These are phyloP conservation scores for Lycodopsis pacificus DNA, from an alignment of 2,797 vertebrate genomes.

Conservation along the genomic window DNA sequence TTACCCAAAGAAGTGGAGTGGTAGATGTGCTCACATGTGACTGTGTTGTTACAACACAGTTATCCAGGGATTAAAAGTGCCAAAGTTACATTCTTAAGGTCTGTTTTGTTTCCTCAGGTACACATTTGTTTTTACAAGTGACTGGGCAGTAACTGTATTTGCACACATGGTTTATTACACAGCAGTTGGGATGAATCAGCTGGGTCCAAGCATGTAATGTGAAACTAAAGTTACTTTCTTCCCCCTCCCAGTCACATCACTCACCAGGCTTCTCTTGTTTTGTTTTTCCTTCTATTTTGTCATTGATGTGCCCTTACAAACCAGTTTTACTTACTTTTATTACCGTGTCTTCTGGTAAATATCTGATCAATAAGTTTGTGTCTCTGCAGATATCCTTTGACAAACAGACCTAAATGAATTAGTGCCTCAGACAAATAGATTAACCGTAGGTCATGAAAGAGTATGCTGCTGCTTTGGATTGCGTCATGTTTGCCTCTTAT, in stretches of 20 bases:
- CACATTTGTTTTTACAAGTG: background rate
- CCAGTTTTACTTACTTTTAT: background rate
- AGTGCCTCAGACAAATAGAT: background rate
- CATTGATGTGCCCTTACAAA: background rate
- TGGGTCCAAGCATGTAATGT: constrained; percentile 56
- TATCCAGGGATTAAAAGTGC: background rate
- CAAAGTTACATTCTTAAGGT: background rate
- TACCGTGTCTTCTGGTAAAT: background rate
- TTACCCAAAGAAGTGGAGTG: background rate
- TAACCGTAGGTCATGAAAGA: background rate
- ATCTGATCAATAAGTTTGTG: background rate
- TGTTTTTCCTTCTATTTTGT: constrained; percentile 22
- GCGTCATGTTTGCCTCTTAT: background rate
- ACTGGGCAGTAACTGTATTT: too few species aligned
- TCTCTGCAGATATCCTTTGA: background rate
- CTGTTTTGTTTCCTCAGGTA: constrained; percentile 14
- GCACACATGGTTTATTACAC: constrained; percentile 47
- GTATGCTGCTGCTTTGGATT: background rate
- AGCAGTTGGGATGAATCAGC: constrained; percentile 35
- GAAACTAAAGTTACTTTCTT: constrained; percentile 64
- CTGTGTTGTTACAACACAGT: background rate
- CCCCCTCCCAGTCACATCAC: background rate
- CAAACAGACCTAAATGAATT: background rate
- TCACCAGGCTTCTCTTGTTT: background rate
- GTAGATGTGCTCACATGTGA: background rate